Base-by-base conservation (phyloP, 53 echinoderm and acorn worm genomes). In the Mesocentrotus franciscanus region DNA sequence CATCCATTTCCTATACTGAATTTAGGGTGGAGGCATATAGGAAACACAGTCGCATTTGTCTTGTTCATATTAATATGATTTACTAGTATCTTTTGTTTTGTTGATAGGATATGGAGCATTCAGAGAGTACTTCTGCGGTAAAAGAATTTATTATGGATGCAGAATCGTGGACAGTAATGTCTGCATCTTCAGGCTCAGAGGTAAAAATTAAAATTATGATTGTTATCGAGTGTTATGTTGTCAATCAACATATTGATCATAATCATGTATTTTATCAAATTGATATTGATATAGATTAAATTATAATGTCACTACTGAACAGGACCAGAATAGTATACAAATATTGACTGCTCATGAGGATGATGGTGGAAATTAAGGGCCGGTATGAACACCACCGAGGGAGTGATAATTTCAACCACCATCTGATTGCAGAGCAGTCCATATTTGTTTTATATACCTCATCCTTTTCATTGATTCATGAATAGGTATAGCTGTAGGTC, bases 161-260 rank as follows among this genome's bases (percentile, higher is more conserved):
- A 87, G 87, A 87, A 58, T 87, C 87, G 5, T 87, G 87, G 87
- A 87, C 58, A 10, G 58, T 87, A 4, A 36, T 39, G 42, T 39
- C 81, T 39, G 81, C 42, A 39, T 22, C 84, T 27, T 87, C 87
- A n/a, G 87, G 58, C 10, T 9, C 87, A 87, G 58, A 87, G 87
- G 87, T 87, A 87, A 18, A 18, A 42, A 10, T 85, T 13, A 11
- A 34, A 8, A 8, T 27, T 20, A 26, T 62, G 26, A 72, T 72
- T 72, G 7, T 9, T n/a, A 9, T 10, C 2, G 72, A 27, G 64
- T 14, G 62, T 49, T 49, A 49, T 49, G 49, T 66, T 22, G 22
- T 66, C 17, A 66, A 66, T 66, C 16, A 66, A 22, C 10, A 18
- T 3, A 66, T 18, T 66, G 17, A 66, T 18, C 22, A 18, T 66